phyloP scores from a whole-genome alignment of 1,140 invertebrate genomes.

The Tetraneura akinire region DNA sequence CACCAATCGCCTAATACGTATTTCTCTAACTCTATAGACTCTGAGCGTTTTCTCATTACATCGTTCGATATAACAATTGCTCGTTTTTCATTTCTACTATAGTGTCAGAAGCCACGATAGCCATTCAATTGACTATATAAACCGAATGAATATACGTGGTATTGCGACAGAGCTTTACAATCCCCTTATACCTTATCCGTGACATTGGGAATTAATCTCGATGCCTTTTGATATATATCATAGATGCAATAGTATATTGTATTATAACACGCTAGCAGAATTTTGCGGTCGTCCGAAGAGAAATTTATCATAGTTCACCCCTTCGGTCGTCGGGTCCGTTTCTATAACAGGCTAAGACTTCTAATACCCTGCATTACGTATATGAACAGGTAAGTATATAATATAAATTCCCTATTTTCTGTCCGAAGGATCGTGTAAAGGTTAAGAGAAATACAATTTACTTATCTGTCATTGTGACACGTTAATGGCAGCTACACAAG shows the following conservation, averaged over 20 bases:
- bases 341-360: conserved; percentile 32
- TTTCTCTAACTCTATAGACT: too few species aligned
- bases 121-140: conserved; percentile 6
- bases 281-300: conserved; percentile 16
- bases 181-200: background rate
- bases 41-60: background rate
- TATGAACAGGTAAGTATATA: background rate
- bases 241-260: background rate
- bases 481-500: conserved; percentile 29
- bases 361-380: conserved; percentile 27
- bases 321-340: background rate
- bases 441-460: conserved; percentile 50
- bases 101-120: too few species aligned
- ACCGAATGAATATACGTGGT: background rate
- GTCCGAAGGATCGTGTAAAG: conserved; percentile 1
- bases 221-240: background rate
- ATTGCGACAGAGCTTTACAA: background rate
- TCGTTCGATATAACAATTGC: background rate
- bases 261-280: background rate
- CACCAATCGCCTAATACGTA: too few species aligned
- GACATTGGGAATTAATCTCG: conserved; percentile 40
- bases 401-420: background rate
- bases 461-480: conserved; percentile 41
- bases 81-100: background rate
- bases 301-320: conserved; percentile 46